phyloP scores from a whole-genome alignment of 1,140 invertebrate species.

The Andricus grossulariae region DNA sequence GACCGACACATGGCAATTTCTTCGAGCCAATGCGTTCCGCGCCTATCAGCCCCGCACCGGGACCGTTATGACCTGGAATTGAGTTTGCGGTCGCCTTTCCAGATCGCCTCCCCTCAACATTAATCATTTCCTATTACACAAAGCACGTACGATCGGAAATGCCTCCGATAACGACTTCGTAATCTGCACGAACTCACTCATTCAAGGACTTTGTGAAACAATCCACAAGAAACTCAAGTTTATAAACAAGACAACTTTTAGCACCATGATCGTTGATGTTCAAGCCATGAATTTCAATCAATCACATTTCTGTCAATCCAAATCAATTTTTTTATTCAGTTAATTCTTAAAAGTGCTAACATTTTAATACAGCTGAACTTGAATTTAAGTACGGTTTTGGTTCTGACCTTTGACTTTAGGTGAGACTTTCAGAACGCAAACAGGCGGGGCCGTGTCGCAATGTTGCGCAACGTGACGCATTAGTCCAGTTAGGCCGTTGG shows the following conservation, averaged over 20 bases:
- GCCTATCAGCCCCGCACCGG: conserved; percentile 47
- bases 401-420: too few species aligned
- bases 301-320: neutral
- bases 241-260: neutral
- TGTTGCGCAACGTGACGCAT: too few species aligned
- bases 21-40: conserved; percentile 47
- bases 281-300: neutral
- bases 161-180: neutral
- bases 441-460: too few species aligned
- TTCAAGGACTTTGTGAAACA: conserved; percentile 2
- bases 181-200: conserved; percentile 1
- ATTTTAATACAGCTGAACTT: too few species aligned
- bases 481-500: too few species aligned
- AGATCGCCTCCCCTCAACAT: conserved; percentile 48
- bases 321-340: neutral
- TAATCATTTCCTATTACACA: conserved; percentile 50
- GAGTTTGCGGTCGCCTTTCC: conserved; percentile 49
- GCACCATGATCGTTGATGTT: neutral
- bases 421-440: too few species aligned
- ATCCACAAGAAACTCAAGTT: neutral
- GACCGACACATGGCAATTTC: conserved; percentile 51
- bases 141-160: conserved; percentile 26
- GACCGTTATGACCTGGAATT: conserved; percentile 66
- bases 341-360: too few species aligned
- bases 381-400: too few species aligned